Percentiles rank a stretch among this genome's conserved stretches.
Evolutionary conservation across 1,140 invertebrate genomes (phyloP).

Genomic region (Potamilus streckersoni): DNA sequence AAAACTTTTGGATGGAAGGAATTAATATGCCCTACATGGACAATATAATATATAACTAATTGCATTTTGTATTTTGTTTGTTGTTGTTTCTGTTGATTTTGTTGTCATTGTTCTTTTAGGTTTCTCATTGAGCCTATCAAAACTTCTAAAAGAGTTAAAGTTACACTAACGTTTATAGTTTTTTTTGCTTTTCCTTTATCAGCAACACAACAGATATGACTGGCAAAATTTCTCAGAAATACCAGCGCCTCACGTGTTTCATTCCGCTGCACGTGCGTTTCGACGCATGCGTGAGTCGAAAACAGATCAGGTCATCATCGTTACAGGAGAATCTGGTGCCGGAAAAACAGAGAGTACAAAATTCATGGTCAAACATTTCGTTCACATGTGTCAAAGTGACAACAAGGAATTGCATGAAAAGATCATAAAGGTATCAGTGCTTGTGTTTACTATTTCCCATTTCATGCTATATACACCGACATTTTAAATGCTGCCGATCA

Average conservation of each 20-base stretch:
- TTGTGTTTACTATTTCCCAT: too few species aligned
- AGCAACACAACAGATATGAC: slow-evolving; percentile 64
- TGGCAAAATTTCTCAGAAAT: slow-evolving; percentile 81
- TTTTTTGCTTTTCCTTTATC: too few species aligned
- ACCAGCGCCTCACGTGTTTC: slow-evolving; percentile 87
- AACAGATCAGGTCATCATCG: slow-evolving; percentile 69
- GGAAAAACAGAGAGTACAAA: slow-evolving; percentile 95
- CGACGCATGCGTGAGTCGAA: slow-evolving; percentile 81
- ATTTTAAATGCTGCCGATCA: too few species aligned
- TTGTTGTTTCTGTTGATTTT: neutral
- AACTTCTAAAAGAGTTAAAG: neutral
- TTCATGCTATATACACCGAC: too few species aligned
- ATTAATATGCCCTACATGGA: neutral
- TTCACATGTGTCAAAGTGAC: slow-evolving; percentile 21
- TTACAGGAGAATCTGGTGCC: slow-evolving; percentile 94
- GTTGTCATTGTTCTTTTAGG: neutral
- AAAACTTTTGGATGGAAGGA: neutral
- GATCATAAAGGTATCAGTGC: slow-evolving; percentile 43
- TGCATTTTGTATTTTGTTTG: neutral
- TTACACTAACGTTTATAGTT: neutral
- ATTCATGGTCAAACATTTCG: slow-evolving; percentile 22
- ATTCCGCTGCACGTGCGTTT: slow-evolving; percentile 80
- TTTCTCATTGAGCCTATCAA: neutral
- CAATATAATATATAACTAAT: neutral
- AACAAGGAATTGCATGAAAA: slow-evolving; percentile 19